A percentile compares a stretch with the other conserved stretches of the same genome.
These are phyloP conservation scores for Heliconius congener DNA, from an alignment of 1,140 invertebrate genomes.

Conservation along the genomic window DNA sequence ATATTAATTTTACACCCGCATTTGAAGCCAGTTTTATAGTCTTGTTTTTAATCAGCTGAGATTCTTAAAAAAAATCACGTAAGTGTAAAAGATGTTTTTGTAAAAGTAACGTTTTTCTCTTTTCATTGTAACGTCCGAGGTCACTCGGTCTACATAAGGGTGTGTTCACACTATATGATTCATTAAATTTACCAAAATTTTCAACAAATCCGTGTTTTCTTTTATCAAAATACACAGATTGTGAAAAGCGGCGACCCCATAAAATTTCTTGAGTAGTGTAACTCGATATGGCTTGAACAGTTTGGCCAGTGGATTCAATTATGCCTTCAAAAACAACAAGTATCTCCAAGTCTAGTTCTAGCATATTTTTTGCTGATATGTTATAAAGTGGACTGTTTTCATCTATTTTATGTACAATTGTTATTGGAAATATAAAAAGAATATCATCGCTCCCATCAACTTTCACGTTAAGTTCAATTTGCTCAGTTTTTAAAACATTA, in stretches of 20 bases:
- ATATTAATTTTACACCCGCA: slow-evolving; percentile 52
- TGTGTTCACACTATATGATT: slow-evolving; percentile 90
- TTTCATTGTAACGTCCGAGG: slow-evolving; percentile 82
- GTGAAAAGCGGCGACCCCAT: slow-evolving; percentile 86
- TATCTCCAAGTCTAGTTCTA: slow-evolving; percentile 87
- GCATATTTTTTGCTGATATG: slow-evolving; percentile 89
- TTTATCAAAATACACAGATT: slow-evolving; percentile 89
- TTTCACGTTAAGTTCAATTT: slow-evolving; percentile 85
- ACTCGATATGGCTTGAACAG: slow-evolving; percentile 83
- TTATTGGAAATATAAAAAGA: slow-evolving; percentile 93
- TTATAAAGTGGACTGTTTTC: slow-evolving; percentile 88
- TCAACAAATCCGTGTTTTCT: slow-evolving; percentile 91
- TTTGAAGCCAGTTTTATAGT: slow-evolving; percentile 36
- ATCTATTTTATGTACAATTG: slow-evolving; percentile 87
- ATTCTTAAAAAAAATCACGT: slow-evolving; percentile 16
- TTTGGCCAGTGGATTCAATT: slow-evolving; percentile 86
- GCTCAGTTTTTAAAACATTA: slow-evolving; percentile 84
- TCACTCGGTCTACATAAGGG: slow-evolving; percentile 89
- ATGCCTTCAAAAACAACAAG: slow-evolving; percentile 88
- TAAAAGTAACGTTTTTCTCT: slow-evolving; percentile 24
- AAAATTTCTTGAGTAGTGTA: slow-evolving; percentile 86
- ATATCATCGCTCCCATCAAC: slow-evolving; percentile 88
- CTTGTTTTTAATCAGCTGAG: not conserved
- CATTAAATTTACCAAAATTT: slow-evolving; percentile 91
- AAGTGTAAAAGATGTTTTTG: slow-evolving; percentile 19